phyloP scores from a whole-genome alignment of 2,113 vertebrate genomes.

The Myrmecophaga tridactyla region DNA sequence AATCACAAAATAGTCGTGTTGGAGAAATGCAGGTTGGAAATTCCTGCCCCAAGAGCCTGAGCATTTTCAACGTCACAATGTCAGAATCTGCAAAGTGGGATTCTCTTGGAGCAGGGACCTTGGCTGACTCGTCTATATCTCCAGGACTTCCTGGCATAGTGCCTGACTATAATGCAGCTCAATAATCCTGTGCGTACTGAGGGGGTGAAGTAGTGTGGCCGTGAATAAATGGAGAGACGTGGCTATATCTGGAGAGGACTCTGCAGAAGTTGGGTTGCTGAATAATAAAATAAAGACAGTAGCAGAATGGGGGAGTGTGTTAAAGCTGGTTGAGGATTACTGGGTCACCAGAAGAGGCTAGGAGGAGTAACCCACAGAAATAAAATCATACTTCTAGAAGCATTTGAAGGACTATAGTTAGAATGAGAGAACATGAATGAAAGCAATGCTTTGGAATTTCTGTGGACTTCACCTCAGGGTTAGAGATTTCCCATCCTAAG shows the following conservation, averaged over 20 bases:
- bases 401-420: neutral
- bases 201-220: neutral
- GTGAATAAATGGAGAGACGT: neutral
- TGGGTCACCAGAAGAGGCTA: neutral
- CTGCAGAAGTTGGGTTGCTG: neutral
- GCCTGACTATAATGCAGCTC: neutral
- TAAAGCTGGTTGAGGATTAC: neutral
- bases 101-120: neutral
- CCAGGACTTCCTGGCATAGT: neutral
- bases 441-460: neutral
- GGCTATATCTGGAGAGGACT: neutral
- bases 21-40: neutral
- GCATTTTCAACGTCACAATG: neutral
- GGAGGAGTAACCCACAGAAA: neutral
- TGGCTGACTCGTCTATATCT: neutral
- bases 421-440: neutral
- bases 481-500: neutral
- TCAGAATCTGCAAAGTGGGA: neutral
- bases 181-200: neutral
- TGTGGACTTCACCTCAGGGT: neutral
- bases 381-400: neutral
- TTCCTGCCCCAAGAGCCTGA: neutral
- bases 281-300: neutral
- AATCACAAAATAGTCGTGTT: neutral
- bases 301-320: neutral